phyloP scores from a whole-genome alignment of 37 sponge, comb jelly and placozoan species.

The Ephydatia muelleri region DNA sequence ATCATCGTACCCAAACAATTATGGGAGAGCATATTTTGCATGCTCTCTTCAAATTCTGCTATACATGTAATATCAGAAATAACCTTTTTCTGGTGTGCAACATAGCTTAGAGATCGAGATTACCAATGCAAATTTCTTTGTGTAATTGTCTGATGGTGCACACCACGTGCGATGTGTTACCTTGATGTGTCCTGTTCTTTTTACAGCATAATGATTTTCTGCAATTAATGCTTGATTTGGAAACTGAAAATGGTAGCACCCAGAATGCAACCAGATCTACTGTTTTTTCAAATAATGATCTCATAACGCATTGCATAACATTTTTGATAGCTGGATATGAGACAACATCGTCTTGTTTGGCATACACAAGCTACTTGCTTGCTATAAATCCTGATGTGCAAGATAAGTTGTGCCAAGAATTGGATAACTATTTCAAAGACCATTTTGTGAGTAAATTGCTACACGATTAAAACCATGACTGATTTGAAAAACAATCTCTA shows the following conservation, averaged over 20 bases:
- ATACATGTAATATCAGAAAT: no score
- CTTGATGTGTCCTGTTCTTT: background rate
- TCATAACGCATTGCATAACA: constrained; percentile 37
- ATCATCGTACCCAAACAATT: no score
- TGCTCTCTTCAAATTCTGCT: no score
- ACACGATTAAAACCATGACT: no score
- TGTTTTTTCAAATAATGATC: constrained; percentile 43
- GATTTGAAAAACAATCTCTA: no score
- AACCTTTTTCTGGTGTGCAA: no score
- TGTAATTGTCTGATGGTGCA: no score
- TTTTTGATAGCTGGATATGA: constrained; percentile 86
- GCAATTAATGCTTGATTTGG: constrained; percentile 69
- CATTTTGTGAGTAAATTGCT: constrained; percentile 45
- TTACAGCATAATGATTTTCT: constrained; percentile 58
- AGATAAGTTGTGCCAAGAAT: constrained; percentile 56
- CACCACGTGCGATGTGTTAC: no score
- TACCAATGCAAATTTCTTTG: no score
- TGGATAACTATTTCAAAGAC: constrained; percentile 52
- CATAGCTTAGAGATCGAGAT: no score
- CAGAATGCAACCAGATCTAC: background rate
- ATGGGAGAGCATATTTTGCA: no score
- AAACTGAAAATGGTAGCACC: constrained; percentile 6
- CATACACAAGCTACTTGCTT: constrained; percentile 63
- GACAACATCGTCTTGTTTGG: constrained; percentile 68
- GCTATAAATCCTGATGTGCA: constrained; percentile 67